These are phyloP conservation scores for Pseudachorutes palmiensis DNA, from an alignment of 1,140 invertebrate species.

Conservation along the genomic window DNA sequence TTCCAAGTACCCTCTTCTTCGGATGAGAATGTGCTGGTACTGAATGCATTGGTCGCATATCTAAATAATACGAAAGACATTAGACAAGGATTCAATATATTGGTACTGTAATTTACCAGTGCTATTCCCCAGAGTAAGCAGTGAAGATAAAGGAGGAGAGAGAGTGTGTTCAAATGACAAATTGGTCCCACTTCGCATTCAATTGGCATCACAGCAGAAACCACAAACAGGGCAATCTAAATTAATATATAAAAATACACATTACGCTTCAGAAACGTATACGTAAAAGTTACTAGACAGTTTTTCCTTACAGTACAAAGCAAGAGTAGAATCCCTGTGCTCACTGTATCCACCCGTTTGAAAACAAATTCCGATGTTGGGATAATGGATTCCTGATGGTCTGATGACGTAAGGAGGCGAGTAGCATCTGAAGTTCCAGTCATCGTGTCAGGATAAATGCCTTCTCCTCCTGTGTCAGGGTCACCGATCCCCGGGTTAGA, in stretches of 20 bases:
- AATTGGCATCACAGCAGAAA: slow-evolving; percentile 16
- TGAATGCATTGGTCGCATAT: slow-evolving; percentile 36
- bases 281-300: neutral
- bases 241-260: neutral
- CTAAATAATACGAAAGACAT: slow-evolving; percentile 16
- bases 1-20: slow-evolving; percentile 33
- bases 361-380: slow-evolving; percentile 15
- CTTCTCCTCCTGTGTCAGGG: neutral
- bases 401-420: neutral
- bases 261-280: neutral
- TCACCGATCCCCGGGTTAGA: neutral
- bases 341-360: slow-evolving; percentile 18
- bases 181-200: slow-evolving; percentile 9
- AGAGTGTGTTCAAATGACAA: slow-evolving; percentile 25
- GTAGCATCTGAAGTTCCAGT: neutral
- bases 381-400: neutral
- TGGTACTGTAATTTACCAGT: slow-evolving; percentile 20
- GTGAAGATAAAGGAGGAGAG: slow-evolving; percentile 32
- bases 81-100: slow-evolving; percentile 1
- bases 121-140: slow-evolving; percentile 28
- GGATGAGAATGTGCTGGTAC: slow-evolving; percentile 33
- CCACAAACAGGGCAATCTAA: slow-evolving; percentile 20
- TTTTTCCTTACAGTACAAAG: slow-evolving; percentile 16
- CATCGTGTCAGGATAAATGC: neutral
- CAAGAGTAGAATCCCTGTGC: slow-evolving; percentile 11